A percentile compares a stretch with the other conserved stretches of the same genome.
These are phyloP conservation scores for Chrysogorgia sp. DNA, from an alignment of 92 coral and sea anemone species.

Conservation along the genomic window DNA sequence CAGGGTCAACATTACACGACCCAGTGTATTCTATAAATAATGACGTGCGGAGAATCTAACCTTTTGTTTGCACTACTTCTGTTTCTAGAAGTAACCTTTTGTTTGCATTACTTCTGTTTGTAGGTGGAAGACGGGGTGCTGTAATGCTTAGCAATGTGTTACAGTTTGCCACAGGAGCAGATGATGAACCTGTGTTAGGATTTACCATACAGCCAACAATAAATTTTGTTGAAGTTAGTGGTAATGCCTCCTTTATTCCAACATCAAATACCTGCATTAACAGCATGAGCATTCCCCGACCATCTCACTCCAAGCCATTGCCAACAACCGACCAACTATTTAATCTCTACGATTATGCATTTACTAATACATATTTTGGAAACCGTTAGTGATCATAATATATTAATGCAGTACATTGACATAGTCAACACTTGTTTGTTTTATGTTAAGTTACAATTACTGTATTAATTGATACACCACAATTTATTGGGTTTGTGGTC, in stretches of 20 bases:
- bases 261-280: slow-evolving; percentile 58
- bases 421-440: too few species aligned
- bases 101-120: slow-evolving; percentile 24
- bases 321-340: slow-evolving; percentile 35
- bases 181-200: slow-evolving; percentile 59
- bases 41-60: too few species aligned
- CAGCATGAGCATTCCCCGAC: slow-evolving; percentile 50
- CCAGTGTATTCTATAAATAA: too few species aligned
- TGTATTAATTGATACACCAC: too few species aligned
- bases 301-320: slow-evolving; percentile 40
- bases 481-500: too few species aligned
- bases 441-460: too few species aligned
- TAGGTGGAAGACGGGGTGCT: slow-evolving; percentile 61
- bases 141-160: slow-evolving; percentile 53
- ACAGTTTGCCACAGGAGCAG: slow-evolving; percentile 52
- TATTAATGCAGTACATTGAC: neutral
- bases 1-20: too few species aligned
- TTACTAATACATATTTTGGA: slow-evolving; percentile 58
- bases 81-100: neutral
- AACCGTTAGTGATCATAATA: neutral
- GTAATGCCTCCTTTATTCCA: slow-evolving; percentile 48
- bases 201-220: slow-evolving; percentile 43
- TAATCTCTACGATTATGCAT: slow-evolving; percentile 57
- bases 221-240: slow-evolving; percentile 18
- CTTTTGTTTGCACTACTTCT: neutral